phyloP scores from a whole-genome alignment of 1,140 invertebrate species.

The Spodoptera litura region DNA sequence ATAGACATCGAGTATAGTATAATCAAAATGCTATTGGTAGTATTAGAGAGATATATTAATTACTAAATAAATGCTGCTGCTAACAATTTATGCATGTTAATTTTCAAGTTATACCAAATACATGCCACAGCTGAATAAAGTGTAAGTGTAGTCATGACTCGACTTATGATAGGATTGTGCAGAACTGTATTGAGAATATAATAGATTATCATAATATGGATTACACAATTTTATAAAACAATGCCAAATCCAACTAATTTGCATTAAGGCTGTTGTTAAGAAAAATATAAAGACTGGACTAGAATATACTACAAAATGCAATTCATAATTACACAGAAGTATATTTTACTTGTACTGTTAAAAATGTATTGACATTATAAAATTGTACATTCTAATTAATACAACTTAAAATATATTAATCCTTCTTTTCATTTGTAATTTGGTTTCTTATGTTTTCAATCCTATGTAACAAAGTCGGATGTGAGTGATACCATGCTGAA shows the following conservation, averaged over 20 bases:
- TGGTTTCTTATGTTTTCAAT: constrained; percentile 91
- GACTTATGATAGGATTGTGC: neutral
- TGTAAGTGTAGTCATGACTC: neutral
- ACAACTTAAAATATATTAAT: constrained; percentile 52
- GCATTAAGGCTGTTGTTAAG: neutral
- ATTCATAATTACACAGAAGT: constrained; percentile 35
- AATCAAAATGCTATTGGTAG: neutral
- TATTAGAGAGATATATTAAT: neutral
- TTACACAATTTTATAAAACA: no score
- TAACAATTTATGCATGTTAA: neutral
- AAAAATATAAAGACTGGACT: constrained; percentile 34
- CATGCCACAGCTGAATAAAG: neutral
- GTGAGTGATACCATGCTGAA: constrained; percentile 97
- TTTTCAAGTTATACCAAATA: neutral
- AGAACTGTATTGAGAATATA: neutral
- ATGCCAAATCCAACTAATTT: neutral
- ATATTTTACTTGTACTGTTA: constrained; percentile 64
- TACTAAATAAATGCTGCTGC: constrained; percentile 27
- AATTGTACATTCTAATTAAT: constrained; percentile 49
- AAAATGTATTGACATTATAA: constrained; percentile 57
- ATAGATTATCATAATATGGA: no score
- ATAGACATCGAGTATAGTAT: constrained; percentile 1
- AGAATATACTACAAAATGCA: constrained; percentile 43
- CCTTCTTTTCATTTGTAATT: constrained; percentile 60
- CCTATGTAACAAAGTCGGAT: constrained; percentile 98